phyloP scores from a whole-genome alignment of 1,140 invertebrate genomes.

The Acyrthosiphon pisum region DNA sequence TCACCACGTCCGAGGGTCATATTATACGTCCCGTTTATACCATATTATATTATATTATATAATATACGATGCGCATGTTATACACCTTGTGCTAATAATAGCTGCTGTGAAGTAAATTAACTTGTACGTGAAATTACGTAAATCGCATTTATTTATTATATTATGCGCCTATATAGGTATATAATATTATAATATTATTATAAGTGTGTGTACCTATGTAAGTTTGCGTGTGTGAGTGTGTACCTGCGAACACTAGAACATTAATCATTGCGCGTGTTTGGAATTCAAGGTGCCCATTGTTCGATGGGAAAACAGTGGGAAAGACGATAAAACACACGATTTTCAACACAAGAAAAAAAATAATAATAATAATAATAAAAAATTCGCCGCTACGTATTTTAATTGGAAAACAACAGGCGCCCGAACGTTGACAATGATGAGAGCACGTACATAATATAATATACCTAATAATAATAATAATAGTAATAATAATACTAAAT shows the following conservation, averaged over 20 bases:
- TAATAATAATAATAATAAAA: not conserved
- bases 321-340: slow-evolving; percentile 40
- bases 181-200: not conserved
- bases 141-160: not conserved
- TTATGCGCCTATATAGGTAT: not conserved
- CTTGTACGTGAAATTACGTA: slow-evolving; percentile 31
- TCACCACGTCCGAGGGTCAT: not conserved
- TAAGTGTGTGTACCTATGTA: not conserved
- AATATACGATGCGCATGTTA: not conserved
- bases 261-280: slow-evolving; percentile 29
- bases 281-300: slow-evolving; percentile 46
- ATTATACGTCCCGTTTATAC: not conserved
- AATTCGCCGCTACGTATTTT: not conserved
- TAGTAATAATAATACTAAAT: not conserved
- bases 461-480: slow-evolving; percentile 28
- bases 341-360: slow-evolving; percentile 1
- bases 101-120: slow-evolving; percentile 26
- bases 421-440: not conserved
- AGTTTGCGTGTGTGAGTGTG: too few relatives aligned
- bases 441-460: not conserved
- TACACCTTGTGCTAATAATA: slow-evolving; percentile 20
- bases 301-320: slow-evolving; percentile 31
- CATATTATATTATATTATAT: not conserved
- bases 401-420: slow-evolving; percentile 48
- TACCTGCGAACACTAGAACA: not conserved